Evolutionary conservation across 2,113 vertebrate species (phyloP), one percentile per base, ranked within the genome.

Genomic region (Mastomys coucha): DNA sequence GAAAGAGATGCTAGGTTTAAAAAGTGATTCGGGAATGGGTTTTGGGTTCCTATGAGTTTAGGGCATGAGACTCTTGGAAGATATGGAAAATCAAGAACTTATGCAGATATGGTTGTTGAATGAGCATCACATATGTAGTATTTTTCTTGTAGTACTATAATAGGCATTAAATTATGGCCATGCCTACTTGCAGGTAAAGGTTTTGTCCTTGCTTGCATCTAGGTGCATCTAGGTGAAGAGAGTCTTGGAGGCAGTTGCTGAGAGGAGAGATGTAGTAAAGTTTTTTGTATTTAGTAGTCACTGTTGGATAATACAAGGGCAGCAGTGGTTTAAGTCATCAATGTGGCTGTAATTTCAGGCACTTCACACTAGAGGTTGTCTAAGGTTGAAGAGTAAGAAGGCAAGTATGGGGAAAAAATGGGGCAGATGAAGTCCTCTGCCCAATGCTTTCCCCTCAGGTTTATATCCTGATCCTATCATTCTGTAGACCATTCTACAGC

Each of bases 191-290:
- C 33, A 24, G 45, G 39, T 9, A 11, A 13, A n/a, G 17, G 2
- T 56, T 2, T 19, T 63, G 69, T 28, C 28, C 53, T 63, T 70
- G 8, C 36, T 26, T 60, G 81, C 16, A 65, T 24, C 10, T 51
- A 1, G 36, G 39, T 49, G 17, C n/a, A n/a, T 36, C 65, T 4
- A 31, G 58, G 1, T 7, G 7, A 1, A 26, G 4, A 2, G 36
- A 42, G 6, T 63, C 6, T 13, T 33, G 12, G 13, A 7, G 36
- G 19, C 9, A 20, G 5, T 36, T 76, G 65, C 81, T 24, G 42
- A 39, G 75, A 69, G 5, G 53, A 36, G 42, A 45, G 36, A 31
- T 49, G 2, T 53, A 22, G 51, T 73, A 10, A 0, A 14, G 17
- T 45, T 12, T 65, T 36, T 13, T 56, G 65, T 53, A 26, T 88